Conservation (phyloP, 2,113 vertebrate genomes). For the Alces alces region DNA sequence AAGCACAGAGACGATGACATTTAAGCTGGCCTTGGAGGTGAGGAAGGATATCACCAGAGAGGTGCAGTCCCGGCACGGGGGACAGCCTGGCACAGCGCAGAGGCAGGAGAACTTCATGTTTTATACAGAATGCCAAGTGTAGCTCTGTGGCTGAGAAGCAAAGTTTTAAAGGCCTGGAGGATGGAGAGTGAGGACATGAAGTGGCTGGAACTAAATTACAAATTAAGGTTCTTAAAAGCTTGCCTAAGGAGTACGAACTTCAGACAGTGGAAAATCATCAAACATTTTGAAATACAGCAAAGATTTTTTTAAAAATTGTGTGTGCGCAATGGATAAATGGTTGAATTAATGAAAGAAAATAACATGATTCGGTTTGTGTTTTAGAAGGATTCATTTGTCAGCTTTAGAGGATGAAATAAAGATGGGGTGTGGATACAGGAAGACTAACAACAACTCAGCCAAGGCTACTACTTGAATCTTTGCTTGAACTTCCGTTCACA, state of each 20-base stretch:
- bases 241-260: not conserved
- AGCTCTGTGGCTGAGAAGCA: not conserved
- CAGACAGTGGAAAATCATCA: not conserved
- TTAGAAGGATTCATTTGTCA: slow-evolving; percentile 4
- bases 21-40: not conserved
- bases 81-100: not conserved
- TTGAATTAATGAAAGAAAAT: slow-evolving; percentile 5
- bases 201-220: not conserved
- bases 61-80: not conserved
- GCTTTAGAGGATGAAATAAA: not conserved
- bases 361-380: not conserved
- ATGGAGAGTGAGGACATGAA: not conserved
- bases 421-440: not conserved
- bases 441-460: not conserved
- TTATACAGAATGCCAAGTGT: not conserved
- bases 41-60: not conserved
- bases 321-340: not conserved
- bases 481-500: not conserved
- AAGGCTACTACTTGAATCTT: not conserved
- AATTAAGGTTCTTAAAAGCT: not conserved
- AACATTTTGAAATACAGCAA: not conserved
- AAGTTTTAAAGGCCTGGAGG: not conserved
- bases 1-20: not conserved
- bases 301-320: not conserved
- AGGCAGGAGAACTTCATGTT: not conserved